Conservation (phyloP, 2,113 vertebrate species). For the Neolamprologus variostigma region DNA sequence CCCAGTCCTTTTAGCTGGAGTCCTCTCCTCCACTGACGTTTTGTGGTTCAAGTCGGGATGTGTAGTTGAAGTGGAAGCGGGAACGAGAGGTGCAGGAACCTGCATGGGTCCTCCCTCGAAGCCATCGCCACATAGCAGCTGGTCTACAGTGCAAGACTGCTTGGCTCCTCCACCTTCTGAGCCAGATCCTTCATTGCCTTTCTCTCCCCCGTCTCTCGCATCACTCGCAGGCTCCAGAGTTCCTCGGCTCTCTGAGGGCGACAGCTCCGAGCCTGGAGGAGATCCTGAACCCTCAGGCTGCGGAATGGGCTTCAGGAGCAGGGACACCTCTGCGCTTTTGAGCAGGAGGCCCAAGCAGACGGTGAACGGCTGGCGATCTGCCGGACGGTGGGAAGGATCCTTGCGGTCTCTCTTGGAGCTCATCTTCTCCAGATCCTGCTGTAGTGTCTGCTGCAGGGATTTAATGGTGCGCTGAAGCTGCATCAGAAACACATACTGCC, state of each 20-base stretch:
- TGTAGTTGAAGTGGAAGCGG: constrained; percentile 46
- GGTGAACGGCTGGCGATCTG: constrained; percentile 74
- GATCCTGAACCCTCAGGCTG: constrained; percentile 66
- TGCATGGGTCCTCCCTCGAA: constrained; percentile 60
- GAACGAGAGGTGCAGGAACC: constrained; percentile 61
- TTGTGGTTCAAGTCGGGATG: constrained; percentile 22
- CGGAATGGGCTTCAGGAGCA: constrained; percentile 84
- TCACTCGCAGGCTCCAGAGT: constrained; percentile 59
- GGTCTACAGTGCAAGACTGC: constrained; percentile 66
- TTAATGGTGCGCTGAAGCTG: constrained; percentile 87
- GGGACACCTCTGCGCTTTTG: constrained; percentile 86
- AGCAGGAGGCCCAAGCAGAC: constrained; percentile 85
- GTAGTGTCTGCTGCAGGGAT: constrained; percentile 82
- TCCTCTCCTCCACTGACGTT: constrained; percentile 52
- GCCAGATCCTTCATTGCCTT: not conserved
- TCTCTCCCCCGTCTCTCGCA: not conserved
- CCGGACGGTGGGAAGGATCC: constrained; percentile 59
- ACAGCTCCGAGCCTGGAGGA: constrained; percentile 71
- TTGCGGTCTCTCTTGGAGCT: constrained; percentile 77
- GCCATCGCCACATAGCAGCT: constrained; percentile 77
- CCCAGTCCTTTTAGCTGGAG: constrained; percentile 10
- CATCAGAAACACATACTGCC: constrained; percentile 88
- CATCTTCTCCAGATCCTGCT: constrained; percentile 84
- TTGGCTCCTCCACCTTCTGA: not conserved
- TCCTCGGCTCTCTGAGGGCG: constrained; percentile 76